Evolutionary conservation across 2,113 vertebrate species (phyloP).

Genomic region (Nyctereutes procyonoides): DNA sequence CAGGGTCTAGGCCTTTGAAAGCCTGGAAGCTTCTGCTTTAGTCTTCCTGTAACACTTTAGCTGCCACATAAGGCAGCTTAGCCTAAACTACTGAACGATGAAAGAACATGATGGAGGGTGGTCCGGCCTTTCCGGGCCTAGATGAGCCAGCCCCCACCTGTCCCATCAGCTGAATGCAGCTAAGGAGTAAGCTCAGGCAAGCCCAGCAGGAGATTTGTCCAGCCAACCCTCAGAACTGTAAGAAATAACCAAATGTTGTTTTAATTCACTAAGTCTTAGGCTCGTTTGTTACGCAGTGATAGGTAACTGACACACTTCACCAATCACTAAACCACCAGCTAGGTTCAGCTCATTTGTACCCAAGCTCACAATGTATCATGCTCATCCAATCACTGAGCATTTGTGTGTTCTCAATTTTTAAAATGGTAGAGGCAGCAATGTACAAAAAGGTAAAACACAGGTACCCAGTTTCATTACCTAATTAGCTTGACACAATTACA

Average conservation of each 20-base stretch:
- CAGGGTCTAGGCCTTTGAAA: not conserved
- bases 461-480: slow-evolving; percentile 48
- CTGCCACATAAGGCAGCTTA: not conserved
- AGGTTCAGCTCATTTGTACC: not conserved
- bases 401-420: not conserved
- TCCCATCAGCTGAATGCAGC: not conserved
- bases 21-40: not conserved
- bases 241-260: not conserved
- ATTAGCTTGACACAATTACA: slow-evolving; percentile 71
- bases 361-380: fast-evolving
- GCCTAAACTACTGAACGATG: not conserved
- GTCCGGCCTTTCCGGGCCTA: not conserved
- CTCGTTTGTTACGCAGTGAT: not conserved
- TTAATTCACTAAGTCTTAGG: not conserved
- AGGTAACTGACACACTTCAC: not conserved
- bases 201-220: not conserved
- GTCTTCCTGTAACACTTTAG: not conserved
- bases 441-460: not conserved
- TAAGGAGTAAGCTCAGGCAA: not conserved
- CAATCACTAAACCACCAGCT: not conserved
- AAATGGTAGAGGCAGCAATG: not conserved
- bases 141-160: not conserved
- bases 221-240: not conserved
- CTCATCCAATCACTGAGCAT: not conserved
- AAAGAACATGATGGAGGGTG: not conserved